phyloP scores from a whole-genome alignment of 2,113 vertebrate genomes.

The Oreocharis arfaki region DNA sequence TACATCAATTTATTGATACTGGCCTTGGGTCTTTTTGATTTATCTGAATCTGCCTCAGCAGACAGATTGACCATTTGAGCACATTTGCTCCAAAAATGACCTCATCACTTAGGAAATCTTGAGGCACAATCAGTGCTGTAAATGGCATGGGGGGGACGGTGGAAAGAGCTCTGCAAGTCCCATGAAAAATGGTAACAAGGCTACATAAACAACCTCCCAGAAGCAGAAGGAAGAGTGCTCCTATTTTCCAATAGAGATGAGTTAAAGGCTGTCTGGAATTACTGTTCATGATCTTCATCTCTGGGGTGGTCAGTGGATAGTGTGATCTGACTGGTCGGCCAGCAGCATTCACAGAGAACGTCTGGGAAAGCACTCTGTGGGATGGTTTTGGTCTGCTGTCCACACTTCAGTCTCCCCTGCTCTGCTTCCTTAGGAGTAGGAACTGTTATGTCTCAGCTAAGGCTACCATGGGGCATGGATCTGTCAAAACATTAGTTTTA shows the following conservation, averaged over 20 bases:
- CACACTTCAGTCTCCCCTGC: neutral
- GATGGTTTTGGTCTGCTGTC: neutral
- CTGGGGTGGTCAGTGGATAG: neutral
- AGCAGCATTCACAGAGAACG: neutral
- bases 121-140: neutral
- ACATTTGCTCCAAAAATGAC: neutral
- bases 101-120: neutral
- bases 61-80: neutral
- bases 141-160: neutral
- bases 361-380: neutral
- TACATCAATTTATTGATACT: neutral
- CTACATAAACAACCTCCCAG: neutral
- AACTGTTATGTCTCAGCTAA: neutral
- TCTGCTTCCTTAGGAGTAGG: neutral
- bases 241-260: neutral
- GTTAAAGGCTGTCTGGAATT: neutral
- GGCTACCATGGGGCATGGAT: neutral
- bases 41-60: neutral
- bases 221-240: neutral
- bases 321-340: neutral
- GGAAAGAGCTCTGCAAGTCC: neutral
- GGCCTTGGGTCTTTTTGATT: neutral
- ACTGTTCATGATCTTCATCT: neutral
- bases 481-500: neutral
- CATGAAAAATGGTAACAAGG: conserved; percentile 26